These are phyloP conservation scores for Bombylius major DNA, from an alignment of 2,888 invertebrate genomes.

Conservation along the genomic window DNA sequence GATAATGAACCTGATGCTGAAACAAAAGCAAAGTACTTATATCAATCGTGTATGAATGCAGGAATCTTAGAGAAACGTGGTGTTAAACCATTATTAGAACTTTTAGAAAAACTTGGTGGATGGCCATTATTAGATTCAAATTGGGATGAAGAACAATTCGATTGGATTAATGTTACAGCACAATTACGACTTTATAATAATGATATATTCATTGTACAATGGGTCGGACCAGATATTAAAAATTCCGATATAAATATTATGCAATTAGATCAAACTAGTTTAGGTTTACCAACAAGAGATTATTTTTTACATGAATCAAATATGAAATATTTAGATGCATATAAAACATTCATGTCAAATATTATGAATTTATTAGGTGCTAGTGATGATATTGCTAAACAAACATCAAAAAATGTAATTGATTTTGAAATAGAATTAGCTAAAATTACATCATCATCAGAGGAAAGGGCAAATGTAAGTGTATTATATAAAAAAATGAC, in stretches of 20 bases:
- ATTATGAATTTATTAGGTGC: conserved; percentile 65
- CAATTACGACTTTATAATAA: conserved; percentile 68
- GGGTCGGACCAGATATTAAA: conserved; percentile 88
- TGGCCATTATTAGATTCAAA: conserved; percentile 63
- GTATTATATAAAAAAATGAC: conserved; percentile 71
- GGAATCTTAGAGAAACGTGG: conserved; percentile 57
- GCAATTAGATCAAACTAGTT: conserved; percentile 77
- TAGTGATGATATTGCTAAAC: conserved; percentile 43
- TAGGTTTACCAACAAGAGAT: conserved; percentile 62
- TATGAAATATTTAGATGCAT: conserved; percentile 59
- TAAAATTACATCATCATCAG: conserved; percentile 62
- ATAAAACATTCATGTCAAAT: conserved; percentile 61
- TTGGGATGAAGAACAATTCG: conserved; percentile 55
- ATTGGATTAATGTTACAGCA: conserved; percentile 62
- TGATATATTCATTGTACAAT: conserved; percentile 71
- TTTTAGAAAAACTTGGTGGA: conserved; percentile 64
- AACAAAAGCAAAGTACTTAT: conserved; percentile 69
- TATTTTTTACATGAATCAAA: conserved; percentile 62
- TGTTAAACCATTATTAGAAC: conserved; percentile 54
- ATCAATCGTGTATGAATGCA: conserved; percentile 76
- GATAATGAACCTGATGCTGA: conserved; percentile 44
- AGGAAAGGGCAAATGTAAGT: conserved; percentile 70
- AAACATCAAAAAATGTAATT: conserved; percentile 60
- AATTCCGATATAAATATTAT: conserved; percentile 84
- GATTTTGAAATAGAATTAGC: conserved; percentile 61